Evolutionary conservation across 1,140 invertebrate genomes (phyloP), one percentile per base, ranked within the genome.

Genomic region (Micrasema longulum): DNA sequence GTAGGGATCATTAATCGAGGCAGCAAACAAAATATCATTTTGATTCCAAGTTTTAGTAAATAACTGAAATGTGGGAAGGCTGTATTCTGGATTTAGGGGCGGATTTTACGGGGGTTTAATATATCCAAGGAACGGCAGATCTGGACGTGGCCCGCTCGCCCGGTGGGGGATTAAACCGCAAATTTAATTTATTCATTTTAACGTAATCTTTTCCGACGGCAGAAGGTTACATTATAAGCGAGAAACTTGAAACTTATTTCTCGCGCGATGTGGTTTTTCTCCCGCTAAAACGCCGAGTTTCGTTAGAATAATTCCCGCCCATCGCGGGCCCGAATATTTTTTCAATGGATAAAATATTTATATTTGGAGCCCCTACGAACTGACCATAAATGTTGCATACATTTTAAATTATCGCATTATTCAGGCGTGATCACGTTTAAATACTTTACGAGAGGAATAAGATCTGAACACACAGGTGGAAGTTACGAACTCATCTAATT

Each of bases 101-200:
- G 23, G 23, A 36, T 57, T 57, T 57, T 35, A 57, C 2, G 53
- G 18, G 53, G 53, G 11, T 63, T 64, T 64, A 22, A 64, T 64
- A 23, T 47, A 53, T 68, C 50, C 65, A 2, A 3, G 38, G 36
- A 43, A 41, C 12, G 18, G 52, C 11, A 43, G 11, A 7, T 26
- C 48, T 23, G 36, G 48, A 68, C 50, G 48, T 55, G 50, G 50
- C 36, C 31, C 7, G 18, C 45, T 14, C 14, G 12, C 48, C 23
- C 20, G 22, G 50, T 18, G 22, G 36, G 35, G 22, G 65, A 55
- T 53, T 55, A 68, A 41, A 43, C 48, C 38, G 22, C 38, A 26
- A 23, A 55, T 53, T 68, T 68, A 68, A 68, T 68, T 68, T 68
- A 68, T 68, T 68, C 50, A 53, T 68, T 68, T 57, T 43, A 53